These are phyloP conservation scores for Meandrusa payeni DNA, from an alignment of 2,888 invertebrate genomes.

Conservation along the genomic window DNA sequence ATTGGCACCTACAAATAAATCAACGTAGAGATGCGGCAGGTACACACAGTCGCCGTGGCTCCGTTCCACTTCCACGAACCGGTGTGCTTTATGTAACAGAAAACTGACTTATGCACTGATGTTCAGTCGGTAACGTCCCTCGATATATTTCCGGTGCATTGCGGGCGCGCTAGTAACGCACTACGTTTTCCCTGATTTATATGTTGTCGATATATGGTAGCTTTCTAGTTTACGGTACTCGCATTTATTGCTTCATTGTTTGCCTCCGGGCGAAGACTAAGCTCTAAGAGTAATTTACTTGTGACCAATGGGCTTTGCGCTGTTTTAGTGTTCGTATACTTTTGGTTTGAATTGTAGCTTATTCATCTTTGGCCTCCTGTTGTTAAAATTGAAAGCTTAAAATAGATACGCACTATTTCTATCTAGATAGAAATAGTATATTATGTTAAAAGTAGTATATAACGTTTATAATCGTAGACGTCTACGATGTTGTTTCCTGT, in stretches of 20 bases:
- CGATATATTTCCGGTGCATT: constrained; percentile 44
- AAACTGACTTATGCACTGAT: constrained; percentile 47
- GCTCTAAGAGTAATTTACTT: constrained; percentile 60
- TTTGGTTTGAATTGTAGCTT: constrained; percentile 56
- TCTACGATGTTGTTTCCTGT: too few species aligned
- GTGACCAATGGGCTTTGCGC: constrained; percentile 54
- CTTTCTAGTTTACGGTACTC: constrained; percentile 60
- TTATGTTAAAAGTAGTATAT: too few species aligned
- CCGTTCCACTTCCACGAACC: constrained; percentile 35
- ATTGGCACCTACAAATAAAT: constrained; percentile 47
- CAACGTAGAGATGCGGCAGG: constrained; percentile 45
- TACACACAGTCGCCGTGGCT: constrained; percentile 37
- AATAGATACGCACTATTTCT: constrained; percentile 7
- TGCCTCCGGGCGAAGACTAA: constrained; percentile 56
- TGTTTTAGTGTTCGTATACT: constrained; percentile 49
- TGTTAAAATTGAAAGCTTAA: constrained; percentile 35
- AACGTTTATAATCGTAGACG: too few species aligned
- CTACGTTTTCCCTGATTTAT: constrained; percentile 66
- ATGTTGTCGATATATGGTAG: constrained; percentile 63
- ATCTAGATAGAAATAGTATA: too few species aligned
- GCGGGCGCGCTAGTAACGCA: constrained; percentile 43
- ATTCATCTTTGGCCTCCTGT: constrained; percentile 40
- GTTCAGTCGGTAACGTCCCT: constrained; percentile 43
- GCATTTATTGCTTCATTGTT: constrained; percentile 76
- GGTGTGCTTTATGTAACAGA: constrained; percentile 47